Evolutionary conservation across 2,888 invertebrate species (phyloP).

Genomic region (Hypomecis punctinalis): DNA sequence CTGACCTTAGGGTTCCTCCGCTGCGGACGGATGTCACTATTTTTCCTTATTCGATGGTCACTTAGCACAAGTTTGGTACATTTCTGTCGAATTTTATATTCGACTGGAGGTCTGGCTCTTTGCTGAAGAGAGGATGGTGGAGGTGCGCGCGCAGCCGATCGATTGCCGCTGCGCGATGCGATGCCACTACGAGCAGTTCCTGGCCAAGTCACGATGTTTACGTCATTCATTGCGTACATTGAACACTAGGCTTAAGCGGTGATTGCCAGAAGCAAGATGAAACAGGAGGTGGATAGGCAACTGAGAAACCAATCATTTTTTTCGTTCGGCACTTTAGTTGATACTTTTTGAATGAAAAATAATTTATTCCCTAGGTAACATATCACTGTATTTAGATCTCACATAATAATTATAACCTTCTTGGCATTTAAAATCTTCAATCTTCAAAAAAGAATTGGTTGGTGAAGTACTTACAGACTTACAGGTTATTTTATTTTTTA

Average conservation of each 20-base stretch:
- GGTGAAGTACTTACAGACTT: too few species aligned
- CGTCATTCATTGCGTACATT: constrained; percentile 83
- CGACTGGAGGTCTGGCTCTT: constrained; percentile 67
- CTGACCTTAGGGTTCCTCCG: constrained; percentile 60
- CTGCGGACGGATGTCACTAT: constrained; percentile 45
- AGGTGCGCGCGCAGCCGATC: constrained; percentile 82
- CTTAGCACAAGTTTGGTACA: constrained; percentile 77
- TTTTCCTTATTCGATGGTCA: constrained; percentile 60
- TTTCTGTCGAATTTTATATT: constrained; percentile 77
- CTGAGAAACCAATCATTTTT: not conserved
- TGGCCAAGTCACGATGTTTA: constrained; percentile 74
- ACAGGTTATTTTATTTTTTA: too few species aligned
- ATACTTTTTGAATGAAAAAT: too few species aligned
- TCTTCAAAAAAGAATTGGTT: too few species aligned
- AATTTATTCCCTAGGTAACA: too few species aligned
- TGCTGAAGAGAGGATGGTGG: constrained; percentile 70
- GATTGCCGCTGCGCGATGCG: constrained; percentile 78
- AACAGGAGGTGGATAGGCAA: not conserved
- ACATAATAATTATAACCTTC: too few species aligned
- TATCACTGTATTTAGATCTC: too few species aligned
- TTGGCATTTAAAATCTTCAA: too few species aligned
- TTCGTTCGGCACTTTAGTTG: not conserved
- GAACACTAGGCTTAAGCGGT: constrained; percentile 61
- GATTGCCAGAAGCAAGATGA: not conserved
- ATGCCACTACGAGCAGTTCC: constrained; percentile 64